Conservation (phyloP, 2,888 invertebrate species). For the Melanostoma scalare region DNA sequence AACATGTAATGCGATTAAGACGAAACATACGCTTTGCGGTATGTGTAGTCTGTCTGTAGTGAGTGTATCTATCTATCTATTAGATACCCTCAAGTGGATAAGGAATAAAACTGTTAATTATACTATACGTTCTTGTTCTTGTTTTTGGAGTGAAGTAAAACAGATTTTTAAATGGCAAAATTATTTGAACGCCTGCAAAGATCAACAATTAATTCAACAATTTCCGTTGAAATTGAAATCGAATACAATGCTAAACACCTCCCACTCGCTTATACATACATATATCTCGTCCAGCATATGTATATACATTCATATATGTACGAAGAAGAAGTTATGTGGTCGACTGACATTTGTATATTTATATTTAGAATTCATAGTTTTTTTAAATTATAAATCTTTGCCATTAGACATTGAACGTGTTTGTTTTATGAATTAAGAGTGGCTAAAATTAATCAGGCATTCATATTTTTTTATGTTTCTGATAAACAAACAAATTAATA, state of each 20-base stretch:
- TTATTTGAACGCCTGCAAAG: not conserved
- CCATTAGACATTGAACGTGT: slow-evolving; percentile 27
- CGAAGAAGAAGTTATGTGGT: no score
- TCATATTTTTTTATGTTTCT: slow-evolving; percentile 8
- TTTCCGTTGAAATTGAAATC: slow-evolving; percentile 3
- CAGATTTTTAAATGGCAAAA: slow-evolving; percentile 22
- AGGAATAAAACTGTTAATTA: slow-evolving; percentile 25
- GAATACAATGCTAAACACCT: slow-evolving; percentile 5
- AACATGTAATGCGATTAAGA: slow-evolving; percentile 30
- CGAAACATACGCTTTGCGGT: slow-evolving; percentile 5
- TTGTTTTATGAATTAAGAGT: slow-evolving; percentile 26
- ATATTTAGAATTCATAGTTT: not conserved
- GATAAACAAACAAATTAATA: slow-evolving; percentile 24
- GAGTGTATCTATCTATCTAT: slow-evolving; percentile 7
- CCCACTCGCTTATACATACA: slow-evolving; percentile 8
- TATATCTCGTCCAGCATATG: not conserved
- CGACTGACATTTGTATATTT: slow-evolving; percentile 2
- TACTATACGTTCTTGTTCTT: slow-evolving; percentile 6
- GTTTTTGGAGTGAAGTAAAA: slow-evolving; percentile 24
- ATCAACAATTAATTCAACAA: slow-evolving; percentile 9
- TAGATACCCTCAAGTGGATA: slow-evolving; percentile 44
- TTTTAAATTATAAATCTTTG: slow-evolving; percentile 12
- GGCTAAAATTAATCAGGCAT: slow-evolving; percentile 21
- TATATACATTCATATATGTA: no score
- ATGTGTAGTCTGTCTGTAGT: slow-evolving; percentile 6